Percentiles rank a stretch among this genome's conserved stretches.
phyloP scores from a whole-genome alignment of 2,797 vertebrate species.

The Aulostomus chinensis region DNA sequence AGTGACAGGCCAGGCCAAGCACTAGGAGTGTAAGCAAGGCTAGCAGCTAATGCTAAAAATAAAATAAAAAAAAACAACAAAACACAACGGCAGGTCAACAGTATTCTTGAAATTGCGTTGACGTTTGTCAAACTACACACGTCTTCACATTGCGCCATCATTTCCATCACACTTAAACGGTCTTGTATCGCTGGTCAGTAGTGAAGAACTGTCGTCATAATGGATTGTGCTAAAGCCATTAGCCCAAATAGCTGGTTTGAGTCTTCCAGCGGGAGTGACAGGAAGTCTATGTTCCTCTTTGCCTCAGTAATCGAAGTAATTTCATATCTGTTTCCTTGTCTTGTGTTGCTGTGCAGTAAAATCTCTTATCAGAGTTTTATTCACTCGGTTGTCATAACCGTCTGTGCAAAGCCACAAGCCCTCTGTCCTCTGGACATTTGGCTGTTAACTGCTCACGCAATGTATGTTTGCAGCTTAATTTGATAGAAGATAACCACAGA shows the following conservation, averaged over 20 bases:
- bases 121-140: too few relatives aligned
- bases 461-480: constrained; percentile 31
- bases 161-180: constrained; percentile 2
- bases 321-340: constrained; percentile 1
- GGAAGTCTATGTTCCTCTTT: constrained; percentile 12
- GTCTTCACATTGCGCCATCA: too few relatives aligned
- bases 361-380: constrained; percentile 28
- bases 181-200: constrained; percentile 18
- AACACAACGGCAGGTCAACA: too few relatives aligned
- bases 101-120: too few relatives aligned
- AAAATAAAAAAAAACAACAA: too few relatives aligned
- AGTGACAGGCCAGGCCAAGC: too few relatives aligned
- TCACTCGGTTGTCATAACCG: constrained; percentile 14
- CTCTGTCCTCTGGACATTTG: constrained; percentile 19
- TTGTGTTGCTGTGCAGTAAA: constrained; percentile 11
- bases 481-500: constrained; percentile 16
- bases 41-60: too few relatives aligned
- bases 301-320: constrained; percentile 25
- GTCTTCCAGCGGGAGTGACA: constrained; percentile 29
- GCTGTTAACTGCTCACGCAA: constrained; percentile 19
- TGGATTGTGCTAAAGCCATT: constrained; percentile 23
- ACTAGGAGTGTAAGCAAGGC: too few relatives aligned
- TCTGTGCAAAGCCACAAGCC: constrained; percentile 10
- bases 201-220: background rate
- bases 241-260: constrained; percentile 25